These are phyloP conservation scores for Sakesphorus luctuosus DNA, from an alignment of 2,113 vertebrate species.

Conservation along the genomic window DNA sequence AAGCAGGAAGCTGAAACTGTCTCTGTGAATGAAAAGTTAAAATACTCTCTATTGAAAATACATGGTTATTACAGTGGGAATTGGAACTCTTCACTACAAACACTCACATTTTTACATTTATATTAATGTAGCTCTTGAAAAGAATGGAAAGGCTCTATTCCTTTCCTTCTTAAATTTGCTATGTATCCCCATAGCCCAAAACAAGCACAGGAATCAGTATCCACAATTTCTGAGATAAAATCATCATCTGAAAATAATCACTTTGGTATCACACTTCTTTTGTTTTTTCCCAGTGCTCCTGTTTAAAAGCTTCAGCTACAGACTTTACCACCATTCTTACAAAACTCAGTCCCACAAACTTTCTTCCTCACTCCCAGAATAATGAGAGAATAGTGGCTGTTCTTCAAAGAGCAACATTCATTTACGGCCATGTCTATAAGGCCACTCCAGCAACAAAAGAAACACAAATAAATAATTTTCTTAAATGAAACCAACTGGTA, in stretches of 20 bases:
- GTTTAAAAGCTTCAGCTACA: not conserved
- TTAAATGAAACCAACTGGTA: not conserved
- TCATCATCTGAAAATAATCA: not conserved
- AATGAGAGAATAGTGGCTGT: not conserved
- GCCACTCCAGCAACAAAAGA: not conserved
- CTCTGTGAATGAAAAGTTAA: not conserved
- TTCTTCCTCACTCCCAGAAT: not conserved
- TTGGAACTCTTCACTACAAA: not conserved
- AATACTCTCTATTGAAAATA: not conserved
- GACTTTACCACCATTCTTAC: not conserved
- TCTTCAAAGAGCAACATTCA: not conserved
- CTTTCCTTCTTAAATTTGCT: not conserved
- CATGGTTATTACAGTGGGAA: not conserved
- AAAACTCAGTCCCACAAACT: not conserved
- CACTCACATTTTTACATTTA: not conserved
- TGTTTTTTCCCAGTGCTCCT: not conserved
- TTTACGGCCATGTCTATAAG: not conserved
- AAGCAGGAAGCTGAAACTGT: not conserved
- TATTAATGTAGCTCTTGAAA: not conserved
- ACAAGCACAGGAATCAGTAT: not conserved
- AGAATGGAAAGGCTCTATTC: not conserved
- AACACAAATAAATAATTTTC: not conserved
- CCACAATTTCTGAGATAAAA: not conserved
- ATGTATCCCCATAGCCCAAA: not conserved
- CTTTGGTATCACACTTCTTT: not conserved